Conservation (phyloP, 2,797 vertebrate species). For the Microchirus variegatus region DNA sequence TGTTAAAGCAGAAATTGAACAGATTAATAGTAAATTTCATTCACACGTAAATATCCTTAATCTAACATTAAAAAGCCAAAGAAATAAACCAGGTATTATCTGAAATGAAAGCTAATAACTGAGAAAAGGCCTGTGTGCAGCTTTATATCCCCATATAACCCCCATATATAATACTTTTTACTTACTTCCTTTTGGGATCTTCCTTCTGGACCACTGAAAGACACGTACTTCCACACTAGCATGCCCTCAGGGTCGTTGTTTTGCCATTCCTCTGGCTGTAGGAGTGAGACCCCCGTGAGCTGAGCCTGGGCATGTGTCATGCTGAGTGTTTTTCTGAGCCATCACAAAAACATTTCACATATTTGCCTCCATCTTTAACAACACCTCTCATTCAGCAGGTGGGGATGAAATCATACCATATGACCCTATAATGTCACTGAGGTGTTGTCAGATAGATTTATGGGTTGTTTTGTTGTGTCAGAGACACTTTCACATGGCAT, state of each 20-base stretch:
- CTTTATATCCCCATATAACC: no score
- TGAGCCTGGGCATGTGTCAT: slow-evolving; percentile 46
- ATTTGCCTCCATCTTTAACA: slow-evolving; percentile 53
- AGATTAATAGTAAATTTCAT: no score
- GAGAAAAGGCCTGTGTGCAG: no score
- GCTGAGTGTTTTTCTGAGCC: slow-evolving; percentile 68
- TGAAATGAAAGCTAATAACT: no score
- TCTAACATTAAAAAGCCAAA: no score
- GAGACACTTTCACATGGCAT: neutral
- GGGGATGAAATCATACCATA: slow-evolving; percentile 51
- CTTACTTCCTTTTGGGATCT: neutral
- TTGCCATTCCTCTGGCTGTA: slow-evolving; percentile 76
- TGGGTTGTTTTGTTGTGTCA: slow-evolving; percentile 23
- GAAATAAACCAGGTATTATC: no score
- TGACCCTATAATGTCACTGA: slow-evolving; percentile 37
- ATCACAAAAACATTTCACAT: slow-evolving; percentile 64
- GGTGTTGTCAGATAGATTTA: slow-evolving; percentile 14
- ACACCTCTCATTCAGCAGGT: slow-evolving; percentile 43
- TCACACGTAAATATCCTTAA: no score
- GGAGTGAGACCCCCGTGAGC: slow-evolving; percentile 67
- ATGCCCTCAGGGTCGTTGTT: slow-evolving; percentile 55
- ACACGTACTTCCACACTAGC: slow-evolving; percentile 9
- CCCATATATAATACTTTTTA: no score
- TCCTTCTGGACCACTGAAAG: slow-evolving; percentile 2
- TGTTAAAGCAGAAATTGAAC: no score